Base-by-base conservation (phyloP, 2,113 vertebrate genomes). In the Cichladusa arquata region DNA sequence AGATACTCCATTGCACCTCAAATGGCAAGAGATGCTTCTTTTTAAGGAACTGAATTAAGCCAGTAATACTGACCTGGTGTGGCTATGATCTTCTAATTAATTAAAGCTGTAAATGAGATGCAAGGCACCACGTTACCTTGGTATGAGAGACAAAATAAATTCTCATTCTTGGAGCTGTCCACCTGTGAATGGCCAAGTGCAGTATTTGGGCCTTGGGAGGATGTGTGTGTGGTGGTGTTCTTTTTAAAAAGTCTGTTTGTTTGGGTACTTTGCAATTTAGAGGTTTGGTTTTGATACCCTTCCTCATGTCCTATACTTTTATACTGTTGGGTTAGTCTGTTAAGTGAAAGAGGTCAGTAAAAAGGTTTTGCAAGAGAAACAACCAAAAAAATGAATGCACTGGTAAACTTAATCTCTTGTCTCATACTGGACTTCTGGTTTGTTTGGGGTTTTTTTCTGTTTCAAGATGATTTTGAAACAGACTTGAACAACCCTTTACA, bases 401-500 rank as follows among this genome's bases (percentile, higher is more conserved):
- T 65, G 31, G 25, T 20, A 93, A 93, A 88, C 34, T 36, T 31
- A 61, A 88, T 93, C 90, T 95, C 69, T 76, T 93, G 79, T 31
- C 70, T 92, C 82, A 80, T 94, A 34, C 4, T 65, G 56, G 90
- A 64, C 51, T 94, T 86, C 5, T 42, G 31, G 38, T 51, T 88
- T 80, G 15, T 58, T 62, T 85, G 90, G 20, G 19, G 81, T 58
- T 93, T 84, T 82, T 60, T 81, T 81, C 47, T 25, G n/a, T 70
- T 95, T 97, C 92, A 94, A 78, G 84, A 96, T 96, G 38, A 93
- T 96, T 97, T 97, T 96, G 93, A 97, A 96, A 96, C 86, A 96
- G 97, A 95, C 76, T 92, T 71, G 80, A 89, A 78, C 72, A 79
- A 81, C 91, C 90, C 94, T 97, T 97, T 87, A 80, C 73, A 61